Evolutionary conservation across 2,113 vertebrate species (phyloP).

Genomic region (Recurvirostra avosetta): DNA sequence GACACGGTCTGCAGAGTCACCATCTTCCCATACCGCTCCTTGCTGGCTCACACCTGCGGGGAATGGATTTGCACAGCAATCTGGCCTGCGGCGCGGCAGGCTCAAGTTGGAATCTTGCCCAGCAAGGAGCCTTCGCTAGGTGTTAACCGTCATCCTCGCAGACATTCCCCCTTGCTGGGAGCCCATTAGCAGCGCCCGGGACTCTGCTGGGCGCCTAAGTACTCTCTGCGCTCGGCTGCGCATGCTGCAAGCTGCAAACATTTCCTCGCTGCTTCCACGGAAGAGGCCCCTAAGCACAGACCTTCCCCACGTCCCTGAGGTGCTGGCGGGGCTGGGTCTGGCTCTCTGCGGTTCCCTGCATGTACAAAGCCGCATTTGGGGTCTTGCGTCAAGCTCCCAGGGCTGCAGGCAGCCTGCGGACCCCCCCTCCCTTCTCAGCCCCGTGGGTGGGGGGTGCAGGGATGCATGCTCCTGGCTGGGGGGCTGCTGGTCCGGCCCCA

Average conservation of each 20-base stretch:
- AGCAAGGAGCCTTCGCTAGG: conserved; percentile 6
- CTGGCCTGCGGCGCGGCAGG: background rate
- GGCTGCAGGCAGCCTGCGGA: background rate
- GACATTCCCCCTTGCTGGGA: conserved; percentile 18
- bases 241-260: background rate
- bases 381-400: background rate
- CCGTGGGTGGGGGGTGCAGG: background rate
- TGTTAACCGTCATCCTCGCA: background rate
- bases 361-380: fast-evolving
- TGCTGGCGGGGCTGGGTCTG: fast-evolving
- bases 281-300: background rate
- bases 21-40: background rate
- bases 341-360: background rate
- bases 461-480: background rate
- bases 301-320: fast-evolving
- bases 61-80: background rate
- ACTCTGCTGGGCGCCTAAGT: background rate
- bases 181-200: background rate
- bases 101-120: background rate
- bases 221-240: background rate
- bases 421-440: fast-evolving
- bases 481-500: background rate
- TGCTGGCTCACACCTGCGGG: background rate
- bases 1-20: background rate
- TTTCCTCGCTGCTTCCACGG: background rate